Conservation (phyloP, 2,888 invertebrate genomes). For the Abrostola tripartita region DNA sequence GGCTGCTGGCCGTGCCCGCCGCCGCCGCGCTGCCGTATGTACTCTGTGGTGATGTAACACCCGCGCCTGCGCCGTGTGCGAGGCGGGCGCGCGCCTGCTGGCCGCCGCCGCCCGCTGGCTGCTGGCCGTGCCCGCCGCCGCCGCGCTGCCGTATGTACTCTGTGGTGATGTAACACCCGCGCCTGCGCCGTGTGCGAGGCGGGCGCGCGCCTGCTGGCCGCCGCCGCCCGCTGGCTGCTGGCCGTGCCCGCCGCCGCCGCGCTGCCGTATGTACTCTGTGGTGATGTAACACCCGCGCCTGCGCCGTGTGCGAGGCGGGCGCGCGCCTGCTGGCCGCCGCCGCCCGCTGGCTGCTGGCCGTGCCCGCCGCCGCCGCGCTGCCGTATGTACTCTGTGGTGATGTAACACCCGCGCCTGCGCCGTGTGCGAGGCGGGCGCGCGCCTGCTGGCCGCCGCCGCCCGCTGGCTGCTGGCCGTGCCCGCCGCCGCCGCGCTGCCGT, state of each 20-base stretch:
- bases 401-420: constrained; percentile 95
- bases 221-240: constrained; percentile 96
- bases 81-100: constrained; percentile 96
- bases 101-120: constrained; percentile 97
- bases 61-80: constrained; percentile 98
- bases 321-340: constrained; percentile 96
- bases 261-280: constrained; percentile 80
- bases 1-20: constrained; percentile 95
- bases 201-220: constrained; percentile 96
- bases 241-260: constrained; percentile 94
- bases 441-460: constrained; percentile 96
- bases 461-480: constrained; percentile 96
- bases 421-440: constrained; percentile 97
- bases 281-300: constrained; percentile 91
- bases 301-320: constrained; percentile 98
- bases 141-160: constrained; percentile 88
- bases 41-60: constrained; percentile 75
- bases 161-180: constrained; percentile 88
- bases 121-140: constrained; percentile 94
- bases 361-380: constrained; percentile 94
- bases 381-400: constrained; percentile 65
- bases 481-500: constrained; percentile 92
- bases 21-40: constrained; percentile 91
- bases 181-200: constrained; percentile 98
- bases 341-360: constrained; percentile 96